A percentile compares a stretch with the other conserved stretches of the same genome.
These are phyloP conservation scores for Zalophus californianus DNA, from an alignment of 2,797 vertebrate species.

Conservation along the genomic window DNA sequence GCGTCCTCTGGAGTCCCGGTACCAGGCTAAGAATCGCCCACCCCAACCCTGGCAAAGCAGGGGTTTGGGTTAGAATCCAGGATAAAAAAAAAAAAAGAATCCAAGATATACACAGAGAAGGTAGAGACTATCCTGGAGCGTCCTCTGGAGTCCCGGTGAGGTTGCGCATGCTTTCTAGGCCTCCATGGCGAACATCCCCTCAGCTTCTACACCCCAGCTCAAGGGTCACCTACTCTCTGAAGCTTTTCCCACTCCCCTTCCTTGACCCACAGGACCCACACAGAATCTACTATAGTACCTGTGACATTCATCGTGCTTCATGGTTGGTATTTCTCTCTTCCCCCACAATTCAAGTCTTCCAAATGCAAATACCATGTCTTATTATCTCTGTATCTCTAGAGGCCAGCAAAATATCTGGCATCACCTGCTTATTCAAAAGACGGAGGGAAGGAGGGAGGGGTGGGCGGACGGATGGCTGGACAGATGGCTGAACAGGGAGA, in stretches of 20 bases:
- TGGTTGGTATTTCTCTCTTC: not conserved
- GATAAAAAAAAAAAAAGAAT: not conserved
- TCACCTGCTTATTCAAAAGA: constrained; percentile 4
- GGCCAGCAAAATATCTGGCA: not conserved
- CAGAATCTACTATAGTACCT: not conserved
- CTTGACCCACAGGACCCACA: not conserved
- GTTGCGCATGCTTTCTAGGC: not conserved
- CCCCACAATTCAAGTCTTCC: not conserved
- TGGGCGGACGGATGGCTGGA: not conserved
- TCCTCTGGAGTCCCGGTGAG: not conserved
- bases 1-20: not conserved
- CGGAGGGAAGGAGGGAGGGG: not conserved
- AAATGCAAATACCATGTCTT: not conserved
- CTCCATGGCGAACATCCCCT: not conserved
- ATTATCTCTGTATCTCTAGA: not conserved
- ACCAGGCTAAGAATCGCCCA: not conserved
- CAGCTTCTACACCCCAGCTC: not conserved
- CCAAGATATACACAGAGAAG: not conserved
- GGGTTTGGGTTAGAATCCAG: not conserved
- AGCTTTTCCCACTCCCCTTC: not conserved
- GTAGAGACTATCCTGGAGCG: not conserved
- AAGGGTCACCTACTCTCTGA: not conserved
- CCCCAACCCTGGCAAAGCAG: not conserved
- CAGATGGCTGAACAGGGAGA: not conserved
- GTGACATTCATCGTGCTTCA: not conserved